Evolutionary conservation across 2,797 vertebrate species (phyloP).

Genomic region (Microtus californicus): DNA sequence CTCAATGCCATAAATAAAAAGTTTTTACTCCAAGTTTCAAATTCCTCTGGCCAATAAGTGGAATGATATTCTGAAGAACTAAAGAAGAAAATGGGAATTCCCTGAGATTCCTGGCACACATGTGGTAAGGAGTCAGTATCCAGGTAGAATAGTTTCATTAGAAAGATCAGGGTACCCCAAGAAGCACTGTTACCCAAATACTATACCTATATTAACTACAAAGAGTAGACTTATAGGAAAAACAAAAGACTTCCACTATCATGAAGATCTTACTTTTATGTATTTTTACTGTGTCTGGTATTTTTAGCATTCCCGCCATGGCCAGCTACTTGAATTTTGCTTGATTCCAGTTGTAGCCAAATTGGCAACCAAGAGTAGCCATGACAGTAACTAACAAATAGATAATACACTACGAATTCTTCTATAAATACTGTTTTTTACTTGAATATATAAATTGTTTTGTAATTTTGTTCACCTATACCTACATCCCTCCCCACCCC

Average conservation of each 20-base stretch:
- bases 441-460: conserved; percentile 22
- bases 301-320: not conserved
- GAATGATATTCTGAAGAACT: not conserved
- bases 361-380: not conserved
- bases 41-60: not conserved
- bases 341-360: not conserved
- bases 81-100: not conserved
- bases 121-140: not conserved
- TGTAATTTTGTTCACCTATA: not conserved
- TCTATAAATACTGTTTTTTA: conserved; percentile 25
- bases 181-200: not conserved
- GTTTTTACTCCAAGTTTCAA: not conserved
- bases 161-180: not conserved
- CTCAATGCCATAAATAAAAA: not conserved
- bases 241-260: not conserved
- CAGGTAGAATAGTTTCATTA: not conserved
- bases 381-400: not conserved
- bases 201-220: not conserved
- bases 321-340: not conserved
- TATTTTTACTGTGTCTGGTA: not conserved
- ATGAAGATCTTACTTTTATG: not conserved
- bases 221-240: not conserved
- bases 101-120: not conserved
- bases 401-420: not conserved
- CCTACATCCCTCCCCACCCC: not conserved